Percentiles rank a stretch among this genome's conserved stretches.
Evolutionary conservation across 2,888 invertebrate species (phyloP).

Genomic region (Pyrrhia umbra): DNA sequence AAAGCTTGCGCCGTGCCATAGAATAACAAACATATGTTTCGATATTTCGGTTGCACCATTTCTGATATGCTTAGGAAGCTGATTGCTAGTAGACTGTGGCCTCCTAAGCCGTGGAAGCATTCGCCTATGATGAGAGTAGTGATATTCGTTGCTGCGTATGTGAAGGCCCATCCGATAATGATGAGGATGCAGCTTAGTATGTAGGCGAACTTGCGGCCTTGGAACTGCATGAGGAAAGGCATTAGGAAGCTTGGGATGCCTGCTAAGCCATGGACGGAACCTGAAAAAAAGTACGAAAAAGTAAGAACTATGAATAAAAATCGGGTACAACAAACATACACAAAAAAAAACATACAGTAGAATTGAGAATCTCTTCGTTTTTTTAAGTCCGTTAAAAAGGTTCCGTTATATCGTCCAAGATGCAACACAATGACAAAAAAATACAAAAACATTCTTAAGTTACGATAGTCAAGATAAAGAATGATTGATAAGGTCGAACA

Average conservation of each 20-base stretch:
- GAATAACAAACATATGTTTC: conserved; percentile 47
- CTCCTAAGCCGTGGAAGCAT: conserved; percentile 58
- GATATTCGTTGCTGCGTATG: conserved; percentile 33
- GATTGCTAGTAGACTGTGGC: conserved; percentile 50
- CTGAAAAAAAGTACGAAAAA: too few relatives aligned
- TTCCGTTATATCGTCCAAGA: too few relatives aligned
- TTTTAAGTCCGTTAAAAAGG: too few relatives aligned
- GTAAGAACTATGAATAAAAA: too few relatives aligned
- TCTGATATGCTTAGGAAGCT: conserved; percentile 57
- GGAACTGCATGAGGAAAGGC: conserved; percentile 60
- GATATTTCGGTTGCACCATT: conserved; percentile 55
- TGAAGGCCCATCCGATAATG: conserved; percentile 55
- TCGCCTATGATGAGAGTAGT: conserved; percentile 52
- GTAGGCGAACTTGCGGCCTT: conserved; percentile 59
- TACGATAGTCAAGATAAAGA: too few relatives aligned
- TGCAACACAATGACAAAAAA: too few relatives aligned
- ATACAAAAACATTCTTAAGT: too few relatives aligned
- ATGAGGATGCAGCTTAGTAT: conserved; percentile 54
- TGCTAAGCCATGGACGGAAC: conserved; percentile 59
- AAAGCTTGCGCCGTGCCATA: conserved; percentile 45
- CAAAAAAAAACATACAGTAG: too few relatives aligned
- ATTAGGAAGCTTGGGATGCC: conserved; percentile 61
- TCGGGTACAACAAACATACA: too few relatives aligned
- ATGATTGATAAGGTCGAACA: too few relatives aligned
- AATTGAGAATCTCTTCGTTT: too few relatives aligned